Evolutionary conservation across 2,888 invertebrate genomes (phyloP), one percentile per base, ranked within the genome.

Genomic region (Spialia ferax): DNA sequence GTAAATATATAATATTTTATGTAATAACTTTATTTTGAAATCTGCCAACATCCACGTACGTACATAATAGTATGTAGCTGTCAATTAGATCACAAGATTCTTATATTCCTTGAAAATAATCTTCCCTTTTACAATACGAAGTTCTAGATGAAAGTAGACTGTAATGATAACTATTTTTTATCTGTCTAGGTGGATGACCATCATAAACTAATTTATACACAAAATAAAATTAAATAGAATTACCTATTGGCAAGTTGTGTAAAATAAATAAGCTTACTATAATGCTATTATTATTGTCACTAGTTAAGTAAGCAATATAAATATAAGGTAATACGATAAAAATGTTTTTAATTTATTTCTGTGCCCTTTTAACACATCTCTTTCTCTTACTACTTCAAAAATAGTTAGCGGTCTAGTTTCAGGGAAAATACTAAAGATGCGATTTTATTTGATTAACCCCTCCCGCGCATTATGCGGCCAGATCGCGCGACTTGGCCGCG

Each of bases 271-370:
- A 91, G 91, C 91, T 92, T 93, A 92, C 86, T 87, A 88, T 92
- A 91, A 89, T 91, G 88, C 91, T 93, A 92, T 89, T 92, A 91
- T 89, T 90, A 93, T n/a, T 93, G 93, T 93, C 93, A 92, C 92
- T 93, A 94, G 92, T 93, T 93, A 93, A 88, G 91, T 94, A 94
- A 94, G 93, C 93, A 94, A 93, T 93, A 92, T 93, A 93, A 93
- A 92, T 90, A 91, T 94, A 93, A 93, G 93, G 83, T 91, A 83
- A 83, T 81, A 91, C 86, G 87, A 90, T 80, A 82, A 82, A 70
- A 78, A 81, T 80, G 84, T 82, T 84, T 86, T 74, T 74, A 86
- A 78, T 85, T 79, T 74, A 22, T 75, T 75, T 73, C 35, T 55
- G 54, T 57, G 23, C 23, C 50, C 23, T 13, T 32, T 1, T 7